Evolutionary conservation across 2,797 vertebrate species (phyloP), one percentile per base, ranked within the genome.

Genomic region (Clarias laeviceps): DNA sequence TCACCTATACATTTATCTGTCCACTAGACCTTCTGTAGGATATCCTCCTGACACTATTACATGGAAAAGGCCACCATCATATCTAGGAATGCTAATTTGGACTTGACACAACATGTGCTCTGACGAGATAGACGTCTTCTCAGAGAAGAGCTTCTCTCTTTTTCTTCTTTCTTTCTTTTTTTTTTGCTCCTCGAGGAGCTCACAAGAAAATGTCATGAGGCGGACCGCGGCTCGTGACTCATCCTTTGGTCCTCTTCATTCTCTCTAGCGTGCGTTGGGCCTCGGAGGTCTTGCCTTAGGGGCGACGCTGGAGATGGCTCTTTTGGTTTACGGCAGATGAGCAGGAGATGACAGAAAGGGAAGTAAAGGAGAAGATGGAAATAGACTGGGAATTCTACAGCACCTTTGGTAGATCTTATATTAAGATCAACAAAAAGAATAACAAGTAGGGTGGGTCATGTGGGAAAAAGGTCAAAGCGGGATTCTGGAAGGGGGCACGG

Each of bases 141-240:
- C 62, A 32, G 65, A 27, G 82, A 86, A 84, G 37, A 73, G 76
- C 68, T 79, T 85, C 37, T 34, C 57, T 68, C 72, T 87, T 84
- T 78, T 85, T 82, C 45, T 50, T 50, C 2, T 54, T 2, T 14
- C 3, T 14, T 14, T 8, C 3, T 14, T 50, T 50, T 12, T 3
- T 14, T 14, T 50, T 14, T 54, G 50, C 50, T 54, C 76, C 29
- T 82, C 24, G 37, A 86, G 80, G 76, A 37, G 64, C 70, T 83
- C 45, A 61, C 64, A 80, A 69, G 61, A 80, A 88, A 86, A 88
- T 86, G 82, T 84, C 84, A 88, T 68, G 73, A 83, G 81, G 68
- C 70, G 9, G 84, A 27, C 57, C 66, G 62, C 32, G 54, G 74
- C 76, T 69, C n/a, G 74, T 84, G 85, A 89, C 80, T 88, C 85